Evolutionary conservation across 2,113 vertebrate species (phyloP), one percentile per base, ranked within the genome.

Genomic region (Grantiella picta): DNA sequence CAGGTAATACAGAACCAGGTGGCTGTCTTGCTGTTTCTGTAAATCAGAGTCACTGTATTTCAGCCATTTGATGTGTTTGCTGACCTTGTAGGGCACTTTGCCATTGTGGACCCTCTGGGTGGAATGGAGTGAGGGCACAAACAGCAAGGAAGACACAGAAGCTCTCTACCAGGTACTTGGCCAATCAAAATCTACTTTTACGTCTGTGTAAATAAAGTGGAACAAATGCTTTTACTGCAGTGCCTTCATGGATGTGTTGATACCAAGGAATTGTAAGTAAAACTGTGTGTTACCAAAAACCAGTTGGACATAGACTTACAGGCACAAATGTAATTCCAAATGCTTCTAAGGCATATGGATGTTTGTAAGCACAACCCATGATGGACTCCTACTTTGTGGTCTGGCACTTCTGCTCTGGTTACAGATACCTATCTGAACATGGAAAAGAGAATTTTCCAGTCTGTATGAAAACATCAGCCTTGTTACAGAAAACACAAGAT

Each of bases 41-140:
- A 56, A 31, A 42, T 88, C 16, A 27, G 31, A 11, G 24, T 54
- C 31, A n/a, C 33, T 64, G 8, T 57, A 27, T 59, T 88, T 68
- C 38, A 53, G 4, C 78, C 5, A 24, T 44, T 71, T 76, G 64
- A 56, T 52, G 72, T 81, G 16, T 89, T 89, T 96, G 19, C 44
- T 90, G 44, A 45, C 40, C 75, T 54, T 79, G n/a, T 86, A 99
- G 99, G 98, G 98, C 65, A 97, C 98, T 95, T 96, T 99, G 45
- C 97, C 98, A 0, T 64, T 99, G 49, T 99, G 99, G 99, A 97
- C 95, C 92, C 97, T 99, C 65, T 98, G 98, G 98, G 96, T 98
- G 47, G 97, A 99, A 85, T 99, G 99, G 99, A 99, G 99, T 84
- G 96, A 97, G 90, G 73, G 79, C 36, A 90, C 91, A 15, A 96